Evolutionary conservation across 1,140 invertebrate genomes (phyloP).

Genomic region (Microplitis mediator): DNA sequence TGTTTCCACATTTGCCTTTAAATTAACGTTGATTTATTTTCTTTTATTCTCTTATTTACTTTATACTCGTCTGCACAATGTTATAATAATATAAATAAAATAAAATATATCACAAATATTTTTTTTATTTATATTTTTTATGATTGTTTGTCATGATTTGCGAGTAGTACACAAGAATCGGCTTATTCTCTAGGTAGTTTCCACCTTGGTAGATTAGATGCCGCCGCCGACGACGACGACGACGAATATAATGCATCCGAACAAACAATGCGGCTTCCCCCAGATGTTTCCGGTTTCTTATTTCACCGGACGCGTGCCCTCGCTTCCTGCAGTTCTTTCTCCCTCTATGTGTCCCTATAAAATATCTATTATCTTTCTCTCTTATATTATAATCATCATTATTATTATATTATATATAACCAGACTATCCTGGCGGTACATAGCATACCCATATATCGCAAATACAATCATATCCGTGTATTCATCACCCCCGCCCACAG

Average conservation of each 20-base stretch:
- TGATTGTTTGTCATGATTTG: background rate
- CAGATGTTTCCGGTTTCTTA: slow-evolving; percentile 63
- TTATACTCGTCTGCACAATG: too few relatives aligned
- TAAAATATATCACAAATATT: too few relatives aligned
- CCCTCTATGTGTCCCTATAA: too few relatives aligned
- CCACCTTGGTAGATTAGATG: slow-evolving; percentile 20
- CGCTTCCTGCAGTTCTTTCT: slow-evolving; percentile 32
- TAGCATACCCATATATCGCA: background rate
- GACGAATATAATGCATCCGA: slow-evolving; percentile 44
- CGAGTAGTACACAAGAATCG: background rate
- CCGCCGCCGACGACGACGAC: background rate
- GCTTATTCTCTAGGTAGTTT: background rate
- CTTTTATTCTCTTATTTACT: too few relatives aligned
- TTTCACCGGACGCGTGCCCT: slow-evolving; percentile 57
- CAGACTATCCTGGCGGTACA: too few relatives aligned
- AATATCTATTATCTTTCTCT: slow-evolving; percentile 28
- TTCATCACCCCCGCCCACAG: slow-evolving; percentile 10
- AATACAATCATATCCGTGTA: background rate
- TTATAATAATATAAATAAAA: too few relatives aligned
- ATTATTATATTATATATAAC: too few relatives aligned
- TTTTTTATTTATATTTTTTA: background rate
- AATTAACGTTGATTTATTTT: too few relatives aligned
- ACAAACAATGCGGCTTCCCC: slow-evolving; percentile 59
- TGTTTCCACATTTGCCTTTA: too few relatives aligned
- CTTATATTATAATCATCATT: background rate